These are phyloP conservation scores for Eupithecia dodoneata DNA, from an alignment of 2,888 invertebrate species.

Conservation along the genomic window DNA sequence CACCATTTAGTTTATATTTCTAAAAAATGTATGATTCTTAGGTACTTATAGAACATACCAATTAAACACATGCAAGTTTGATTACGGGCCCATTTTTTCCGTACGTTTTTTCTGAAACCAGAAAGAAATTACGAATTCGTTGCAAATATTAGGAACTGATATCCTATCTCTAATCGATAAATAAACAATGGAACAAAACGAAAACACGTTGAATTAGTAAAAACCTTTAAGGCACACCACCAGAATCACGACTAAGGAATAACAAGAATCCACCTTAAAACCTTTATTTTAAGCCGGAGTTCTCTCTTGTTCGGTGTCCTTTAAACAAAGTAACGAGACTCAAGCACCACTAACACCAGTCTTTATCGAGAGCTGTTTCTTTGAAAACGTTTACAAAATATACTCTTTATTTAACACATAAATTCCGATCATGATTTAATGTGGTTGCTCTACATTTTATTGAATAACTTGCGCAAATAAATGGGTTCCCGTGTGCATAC, in stretches of 20 bases:
- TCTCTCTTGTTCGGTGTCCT: slow-evolving; percentile 35
- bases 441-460: slow-evolving; percentile 15
- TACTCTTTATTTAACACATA: slow-evolving; percentile 13
- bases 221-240: background rate
- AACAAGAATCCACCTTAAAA: slow-evolving; percentile 30
- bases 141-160: background rate
- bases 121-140: background rate
- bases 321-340: slow-evolving; percentile 34
- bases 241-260: slow-evolving; percentile 2
- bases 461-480: slow-evolving; percentile 11
- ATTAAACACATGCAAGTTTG: too few species aligned
- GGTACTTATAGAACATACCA: background rate
- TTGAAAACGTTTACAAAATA: slow-evolving; percentile 13
- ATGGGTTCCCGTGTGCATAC: slow-evolving; percentile 9
- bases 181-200: background rate
- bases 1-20: background rate
- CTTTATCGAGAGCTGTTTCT: slow-evolving; percentile 32
- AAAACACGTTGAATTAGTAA: background rate
- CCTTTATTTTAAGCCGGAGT: slow-evolving; percentile 25
- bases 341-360: slow-evolving; percentile 34
- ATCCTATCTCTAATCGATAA: background rate
- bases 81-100: too few species aligned
- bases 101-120: background rate
- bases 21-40: background rate
- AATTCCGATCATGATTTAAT: slow-evolving; percentile 14